Percentiles rank a stretch among this genome's conserved stretches.
Evolutionary conservation across 1,140 invertebrate species (phyloP).

Genomic region (Apocrypta bakeri): DNA sequence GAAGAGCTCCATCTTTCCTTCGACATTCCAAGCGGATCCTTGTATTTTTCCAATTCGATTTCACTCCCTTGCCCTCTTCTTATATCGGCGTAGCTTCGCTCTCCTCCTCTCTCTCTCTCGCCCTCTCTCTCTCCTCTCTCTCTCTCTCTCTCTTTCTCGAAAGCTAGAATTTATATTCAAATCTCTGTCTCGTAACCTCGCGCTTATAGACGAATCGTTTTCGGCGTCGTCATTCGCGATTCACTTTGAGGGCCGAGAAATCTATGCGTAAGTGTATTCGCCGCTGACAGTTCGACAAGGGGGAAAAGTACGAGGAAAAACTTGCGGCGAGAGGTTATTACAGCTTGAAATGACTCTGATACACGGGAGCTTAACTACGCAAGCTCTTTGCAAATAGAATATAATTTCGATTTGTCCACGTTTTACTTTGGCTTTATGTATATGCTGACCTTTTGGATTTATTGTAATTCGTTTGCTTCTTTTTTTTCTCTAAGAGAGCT

Average conservation of each 20-base stretch:
- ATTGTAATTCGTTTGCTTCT: background rate
- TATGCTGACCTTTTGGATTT: no score
- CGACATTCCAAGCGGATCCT: slow-evolving; percentile 9
- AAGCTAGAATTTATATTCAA: slow-evolving; percentile 45
- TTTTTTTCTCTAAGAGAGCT: background rate
- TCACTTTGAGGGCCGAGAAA: slow-evolving; percentile 31
- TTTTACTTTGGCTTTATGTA: no score
- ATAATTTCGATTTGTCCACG: background rate
- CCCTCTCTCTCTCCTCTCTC: background rate
- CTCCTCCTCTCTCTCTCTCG: background rate
- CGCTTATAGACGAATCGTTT: background rate
- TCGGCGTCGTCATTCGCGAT: slow-evolving; percentile 2
- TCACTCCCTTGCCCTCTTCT: background rate
- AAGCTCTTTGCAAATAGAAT: background rate
- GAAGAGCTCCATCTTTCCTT: background rate
- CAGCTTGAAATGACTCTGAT: background rate
- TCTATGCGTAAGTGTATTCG: slow-evolving; percentile 3
- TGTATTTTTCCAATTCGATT: slow-evolving; percentile 40
- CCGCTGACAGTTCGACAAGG: background rate
- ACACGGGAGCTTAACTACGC: no score
- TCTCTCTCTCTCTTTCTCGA: background rate
- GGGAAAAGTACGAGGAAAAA: slow-evolving; percentile 1
- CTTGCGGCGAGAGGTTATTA: slow-evolving; percentile 6
- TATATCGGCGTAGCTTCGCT: slow-evolving; percentile 1
- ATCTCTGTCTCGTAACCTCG: slow-evolving; percentile 24